Evolutionary conservation across 2,888 invertebrate species (phyloP).

Genomic region (Tenthredo livida): DNA sequence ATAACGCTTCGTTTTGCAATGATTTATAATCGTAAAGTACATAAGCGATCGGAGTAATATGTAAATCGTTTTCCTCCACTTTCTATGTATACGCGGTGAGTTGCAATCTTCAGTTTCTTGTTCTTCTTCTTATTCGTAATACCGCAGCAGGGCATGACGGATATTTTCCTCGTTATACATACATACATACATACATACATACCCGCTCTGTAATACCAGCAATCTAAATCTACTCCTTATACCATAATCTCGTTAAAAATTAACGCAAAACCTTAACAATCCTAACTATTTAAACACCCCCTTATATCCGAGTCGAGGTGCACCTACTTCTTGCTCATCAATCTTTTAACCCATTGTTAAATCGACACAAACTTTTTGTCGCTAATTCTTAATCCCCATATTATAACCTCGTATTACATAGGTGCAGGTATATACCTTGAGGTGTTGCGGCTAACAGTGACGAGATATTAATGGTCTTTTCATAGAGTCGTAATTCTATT

Average conservation of each 20-base stretch:
- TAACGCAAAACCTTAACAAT: not conserved
- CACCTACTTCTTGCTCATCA: not conserved
- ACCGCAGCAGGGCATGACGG: not conserved
- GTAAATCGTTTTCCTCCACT: slow-evolving; percentile 43
- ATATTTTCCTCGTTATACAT: slow-evolving; percentile 3
- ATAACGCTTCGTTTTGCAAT: not conserved
- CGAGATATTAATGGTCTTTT: slow-evolving; percentile 64
- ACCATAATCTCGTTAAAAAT: slow-evolving; percentile 2
- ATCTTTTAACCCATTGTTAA: not conserved
- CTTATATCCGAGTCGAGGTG: too few relatives aligned
- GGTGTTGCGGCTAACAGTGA: slow-evolving; percentile 59
- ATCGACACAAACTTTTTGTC: slow-evolving; percentile 2
- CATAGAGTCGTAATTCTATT: slow-evolving; percentile 1
- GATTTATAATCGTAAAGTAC: slow-evolving; percentile 21
- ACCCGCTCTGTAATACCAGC: slow-evolving; percentile 12
- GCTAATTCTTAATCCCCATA: not conserved
- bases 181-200: not conserved
- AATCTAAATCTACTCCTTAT: slow-evolving; percentile 44
- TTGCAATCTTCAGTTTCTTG: slow-evolving; percentile 36
- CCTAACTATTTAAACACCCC: not conserved
- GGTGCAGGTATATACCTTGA: not conserved
- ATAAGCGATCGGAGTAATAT: slow-evolving; percentile 37
- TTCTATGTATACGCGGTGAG: not conserved
- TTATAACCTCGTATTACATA: not conserved
- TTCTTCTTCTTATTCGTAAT: slow-evolving; percentile 28